A percentile compares a stretch with the other conserved stretches of the same genome.
Evolutionary conservation across 1,140 invertebrate genomes (phyloP).

Genomic region (Nymphalis io): DNA sequence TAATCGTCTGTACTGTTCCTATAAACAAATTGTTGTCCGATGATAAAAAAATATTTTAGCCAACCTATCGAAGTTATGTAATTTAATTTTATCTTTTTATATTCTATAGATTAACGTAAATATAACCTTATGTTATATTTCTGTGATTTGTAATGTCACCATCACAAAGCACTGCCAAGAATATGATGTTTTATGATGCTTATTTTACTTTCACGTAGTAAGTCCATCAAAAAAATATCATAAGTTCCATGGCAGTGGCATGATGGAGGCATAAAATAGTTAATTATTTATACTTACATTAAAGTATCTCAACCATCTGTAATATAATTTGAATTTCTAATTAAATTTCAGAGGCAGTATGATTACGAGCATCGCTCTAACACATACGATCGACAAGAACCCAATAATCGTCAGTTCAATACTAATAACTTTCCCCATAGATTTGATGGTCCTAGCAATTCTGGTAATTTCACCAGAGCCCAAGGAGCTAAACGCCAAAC

Average conservation of each 20-base stretch:
- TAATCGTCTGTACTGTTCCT: too few relatives aligned
- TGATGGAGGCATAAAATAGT: neutral
- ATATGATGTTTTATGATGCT: slow-evolving; percentile 20
- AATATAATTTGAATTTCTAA: slow-evolving; percentile 29
- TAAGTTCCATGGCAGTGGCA: slow-evolving; percentile 10
- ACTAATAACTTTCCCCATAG: slow-evolving; percentile 32
- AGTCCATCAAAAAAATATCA: slow-evolving; percentile 18
- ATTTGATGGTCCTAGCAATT: slow-evolving; percentile 34
- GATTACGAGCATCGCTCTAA: slow-evolving; percentile 33
- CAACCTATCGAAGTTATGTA: too few relatives aligned
- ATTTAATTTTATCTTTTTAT: neutral
- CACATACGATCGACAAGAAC: slow-evolving; percentile 31
- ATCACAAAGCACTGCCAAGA: neutral
- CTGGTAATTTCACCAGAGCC: slow-evolving; percentile 22
- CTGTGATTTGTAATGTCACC: neutral
- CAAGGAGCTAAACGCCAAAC: slow-evolving; percentile 40
- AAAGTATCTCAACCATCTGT: neutral
- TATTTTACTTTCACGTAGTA: slow-evolving; percentile 3
- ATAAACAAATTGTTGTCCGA: too few relatives aligned
- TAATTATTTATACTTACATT: neutral
- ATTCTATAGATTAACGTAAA: neutral
- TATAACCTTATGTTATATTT: neutral
- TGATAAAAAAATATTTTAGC: too few relatives aligned
- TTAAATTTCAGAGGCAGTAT: slow-evolving; percentile 60
- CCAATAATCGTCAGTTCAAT: slow-evolving; percentile 23